A percentile compares a stretch with the other conserved stretches of the same genome.
Evolutionary conservation across 2,888 invertebrate genomes (phyloP).

Genomic region (Patella caerulea): DNA sequence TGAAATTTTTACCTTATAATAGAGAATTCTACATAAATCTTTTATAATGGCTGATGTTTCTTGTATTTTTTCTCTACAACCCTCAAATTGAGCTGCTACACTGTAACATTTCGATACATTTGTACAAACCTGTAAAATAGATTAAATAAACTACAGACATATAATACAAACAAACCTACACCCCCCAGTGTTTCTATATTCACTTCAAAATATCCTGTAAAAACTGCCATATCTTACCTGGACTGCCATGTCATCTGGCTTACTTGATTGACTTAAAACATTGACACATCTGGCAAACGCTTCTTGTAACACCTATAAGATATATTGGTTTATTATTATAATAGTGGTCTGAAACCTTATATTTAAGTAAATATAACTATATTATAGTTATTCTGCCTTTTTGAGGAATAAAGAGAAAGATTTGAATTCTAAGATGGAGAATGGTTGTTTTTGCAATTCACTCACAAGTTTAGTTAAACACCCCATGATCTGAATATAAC

Average conservation of each 20-base stretch:
- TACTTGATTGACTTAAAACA: constrained; percentile 86
- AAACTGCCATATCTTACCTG: constrained; percentile 70
- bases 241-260: constrained; percentile 84
- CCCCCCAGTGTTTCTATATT: not conserved
- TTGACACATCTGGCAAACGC: constrained; percentile 95
- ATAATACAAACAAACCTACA: not conserved
- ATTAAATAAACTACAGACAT: not conserved
- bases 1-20: constrained; percentile 80
- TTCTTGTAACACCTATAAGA: constrained; percentile 79
- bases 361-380: too few species aligned
- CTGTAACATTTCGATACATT: constrained; percentile 93
- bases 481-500: too few species aligned
- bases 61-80: constrained; percentile 87
- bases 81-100: constrained; percentile 94
- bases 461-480: too few species aligned
- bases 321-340: not conserved
- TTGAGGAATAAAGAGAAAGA: too few species aligned
- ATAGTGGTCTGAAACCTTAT: too few species aligned
- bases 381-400: too few species aligned
- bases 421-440: too few species aligned
- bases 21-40: constrained; percentile 88
- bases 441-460: too few species aligned
- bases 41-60: constrained; percentile 88
- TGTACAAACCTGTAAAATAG: constrained; percentile 80
- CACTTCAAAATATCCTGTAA: not conserved